These are phyloP conservation scores for Eupithecia insigniata DNA, from an alignment of 2,888 invertebrate genomes.

Conservation along the genomic window DNA sequence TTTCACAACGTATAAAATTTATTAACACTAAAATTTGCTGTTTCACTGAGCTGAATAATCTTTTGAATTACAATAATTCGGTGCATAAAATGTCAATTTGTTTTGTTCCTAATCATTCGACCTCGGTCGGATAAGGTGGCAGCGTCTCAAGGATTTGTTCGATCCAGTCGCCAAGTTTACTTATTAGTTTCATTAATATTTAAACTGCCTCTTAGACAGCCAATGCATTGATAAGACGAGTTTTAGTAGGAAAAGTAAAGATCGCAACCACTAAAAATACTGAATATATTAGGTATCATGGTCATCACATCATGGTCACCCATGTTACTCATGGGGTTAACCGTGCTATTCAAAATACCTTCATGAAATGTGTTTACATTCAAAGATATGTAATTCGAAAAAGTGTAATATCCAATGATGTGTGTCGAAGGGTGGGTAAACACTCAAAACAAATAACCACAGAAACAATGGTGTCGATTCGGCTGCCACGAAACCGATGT, in stretches of 20 bases:
- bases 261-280: neutral
- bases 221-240: neutral
- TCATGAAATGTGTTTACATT: neutral
- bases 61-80: slow-evolving; percentile 27
- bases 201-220: neutral
- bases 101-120: slow-evolving; percentile 37
- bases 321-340: neutral
- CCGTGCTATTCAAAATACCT: neutral
- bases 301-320: neutral
- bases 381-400: neutral
- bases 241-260: neutral
- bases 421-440: neutral
- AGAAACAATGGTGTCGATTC: neutral
- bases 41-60: slow-evolving; percentile 20
- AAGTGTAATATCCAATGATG: neutral
- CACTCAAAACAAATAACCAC: neutral
- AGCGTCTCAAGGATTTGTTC: slow-evolving; percentile 39
- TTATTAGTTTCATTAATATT: slow-evolving; percentile 25
- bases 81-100: slow-evolving; percentile 40
- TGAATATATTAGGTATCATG: neutral
- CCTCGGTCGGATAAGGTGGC: slow-evolving; percentile 40
- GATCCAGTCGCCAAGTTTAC: slow-evolving; percentile 26
- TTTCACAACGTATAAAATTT: slow-evolving; percentile 25
- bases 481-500: neutral
- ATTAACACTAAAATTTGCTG: slow-evolving; percentile 11